These are phyloP conservation scores for Oryzias sinensis DNA, from an alignment of 2,797 vertebrate species.

Conservation along the genomic window DNA sequence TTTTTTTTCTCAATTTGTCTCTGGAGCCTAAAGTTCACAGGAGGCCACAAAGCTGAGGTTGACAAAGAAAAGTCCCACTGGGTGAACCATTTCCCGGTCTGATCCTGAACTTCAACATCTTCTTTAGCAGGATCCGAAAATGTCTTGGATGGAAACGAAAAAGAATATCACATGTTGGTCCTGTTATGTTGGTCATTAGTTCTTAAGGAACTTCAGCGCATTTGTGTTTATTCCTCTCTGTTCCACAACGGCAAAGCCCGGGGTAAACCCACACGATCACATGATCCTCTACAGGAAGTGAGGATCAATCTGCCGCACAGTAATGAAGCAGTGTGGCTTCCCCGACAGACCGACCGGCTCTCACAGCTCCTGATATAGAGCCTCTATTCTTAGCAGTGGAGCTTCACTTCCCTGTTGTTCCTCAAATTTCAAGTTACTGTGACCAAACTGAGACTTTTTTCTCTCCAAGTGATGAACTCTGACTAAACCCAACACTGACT, in stretches of 20 bases:
- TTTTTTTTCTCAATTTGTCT: no score
- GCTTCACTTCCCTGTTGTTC: slow-evolving; percentile 1
- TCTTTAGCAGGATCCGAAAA: slow-evolving; percentile 3
- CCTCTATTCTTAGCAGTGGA: slow-evolving; percentile 61
- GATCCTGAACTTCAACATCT: no score
- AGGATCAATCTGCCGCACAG: slow-evolving; percentile 28
- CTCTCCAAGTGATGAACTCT: no score
- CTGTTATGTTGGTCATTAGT: slow-evolving; percentile 51
- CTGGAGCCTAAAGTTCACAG: no score
- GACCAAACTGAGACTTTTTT: background rate
- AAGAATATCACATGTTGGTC: slow-evolving; percentile 48
- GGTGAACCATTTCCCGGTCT: no score
- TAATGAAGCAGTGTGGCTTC: slow-evolving; percentile 29
- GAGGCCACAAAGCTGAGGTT: no score
- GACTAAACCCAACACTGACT: no score
- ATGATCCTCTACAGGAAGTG: slow-evolving; percentile 59
- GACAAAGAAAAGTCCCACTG: no score
- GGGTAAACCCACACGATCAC: slow-evolving; percentile 49
- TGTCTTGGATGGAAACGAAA: background rate
- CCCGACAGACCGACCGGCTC: slow-evolving; percentile 41
- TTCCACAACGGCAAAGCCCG: slow-evolving; percentile 16
- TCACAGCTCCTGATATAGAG: slow-evolving; percentile 51
- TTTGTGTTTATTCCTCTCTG: slow-evolving; percentile 6
- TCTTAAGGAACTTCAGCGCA: slow-evolving; percentile 27
- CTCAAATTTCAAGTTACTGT: background rate